A percentile compares a stretch with the other conserved stretches of the same genome.
Conservation (phyloP, 2,888 invertebrate genomes). For the Hypolimnas misippus region DNA sequence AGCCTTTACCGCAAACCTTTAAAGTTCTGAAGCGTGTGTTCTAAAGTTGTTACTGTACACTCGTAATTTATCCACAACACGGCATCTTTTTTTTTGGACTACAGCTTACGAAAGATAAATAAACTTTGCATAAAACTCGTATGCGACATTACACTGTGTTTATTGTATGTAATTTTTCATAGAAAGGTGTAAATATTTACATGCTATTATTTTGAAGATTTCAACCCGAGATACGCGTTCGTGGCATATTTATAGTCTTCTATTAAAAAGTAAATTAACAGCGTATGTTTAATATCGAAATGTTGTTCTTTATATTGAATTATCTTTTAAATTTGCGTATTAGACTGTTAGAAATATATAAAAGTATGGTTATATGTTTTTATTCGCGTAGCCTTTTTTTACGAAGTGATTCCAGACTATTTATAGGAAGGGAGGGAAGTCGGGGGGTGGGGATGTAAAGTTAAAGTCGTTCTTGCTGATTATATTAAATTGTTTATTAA, state of each 20-base stretch:
- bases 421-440: too few relatives aligned
- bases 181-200: background rate
- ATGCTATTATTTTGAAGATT: background rate
- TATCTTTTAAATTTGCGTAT: background rate
- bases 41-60: too few relatives aligned
- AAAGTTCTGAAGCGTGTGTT: too few relatives aligned
- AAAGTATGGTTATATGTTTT: too few relatives aligned
- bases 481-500: too few relatives aligned
- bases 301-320: background rate
- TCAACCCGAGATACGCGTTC: background rate
- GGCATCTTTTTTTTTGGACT: conserved; percentile 1
- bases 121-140: background rate
- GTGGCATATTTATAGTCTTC: conserved; percentile 1
- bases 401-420: too few relatives aligned
- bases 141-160: background rate
- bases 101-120: background rate
- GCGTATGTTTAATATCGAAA: background rate
- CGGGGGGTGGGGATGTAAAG: too few relatives aligned
- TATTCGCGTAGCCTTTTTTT: too few relatives aligned
- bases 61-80: background rate
- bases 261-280: background rate
- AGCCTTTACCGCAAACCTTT: too few relatives aligned
- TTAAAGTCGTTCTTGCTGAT: too few relatives aligned
- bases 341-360: too few relatives aligned
- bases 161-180: background rate